Percentiles rank a stretch among this genome's conserved stretches.
Conservation (phyloP, 2,113 vertebrate genomes). For the Halichoerus grypus region DNA sequence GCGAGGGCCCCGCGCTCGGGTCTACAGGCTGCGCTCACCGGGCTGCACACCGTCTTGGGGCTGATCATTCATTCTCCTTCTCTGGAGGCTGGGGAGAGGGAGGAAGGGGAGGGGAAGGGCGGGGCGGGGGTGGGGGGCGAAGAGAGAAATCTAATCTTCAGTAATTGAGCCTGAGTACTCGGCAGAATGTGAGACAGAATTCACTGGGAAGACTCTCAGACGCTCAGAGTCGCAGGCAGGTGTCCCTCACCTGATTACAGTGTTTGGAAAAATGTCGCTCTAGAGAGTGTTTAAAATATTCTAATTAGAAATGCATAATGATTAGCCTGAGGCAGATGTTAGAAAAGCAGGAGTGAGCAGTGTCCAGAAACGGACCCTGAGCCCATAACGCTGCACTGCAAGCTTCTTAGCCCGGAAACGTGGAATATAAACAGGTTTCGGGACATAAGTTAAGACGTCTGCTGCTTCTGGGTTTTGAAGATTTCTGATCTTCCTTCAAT, state of each 20-base stretch:
- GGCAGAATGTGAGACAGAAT: neutral
- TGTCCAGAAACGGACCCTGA: neutral
- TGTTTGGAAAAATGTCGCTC: neutral
- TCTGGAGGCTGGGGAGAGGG: neutral
- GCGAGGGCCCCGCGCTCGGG: neutral
- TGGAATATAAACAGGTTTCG: neutral
- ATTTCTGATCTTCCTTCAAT: neutral
- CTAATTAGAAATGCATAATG: neutral
- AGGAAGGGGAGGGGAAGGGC: neutral
- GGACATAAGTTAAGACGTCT: neutral
- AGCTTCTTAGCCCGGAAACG: neutral
- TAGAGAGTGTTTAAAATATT: neutral
- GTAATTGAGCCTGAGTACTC: neutral
- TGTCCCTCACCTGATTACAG: neutral
- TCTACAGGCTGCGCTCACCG: neutral
- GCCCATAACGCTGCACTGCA: neutral
- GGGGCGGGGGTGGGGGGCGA: neutral
- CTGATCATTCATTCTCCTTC: neutral
- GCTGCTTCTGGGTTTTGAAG: neutral
- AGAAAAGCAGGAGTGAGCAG: neutral
- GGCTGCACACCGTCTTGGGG: rapidly evolving
- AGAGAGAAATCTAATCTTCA: neutral
- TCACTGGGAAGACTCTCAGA: neutral
- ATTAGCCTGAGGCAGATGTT: neutral
- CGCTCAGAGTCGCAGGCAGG: neutral